Evolutionary conservation across 2,113 vertebrate species (phyloP).

Genomic region (Megaptera novaeangliae): DNA sequence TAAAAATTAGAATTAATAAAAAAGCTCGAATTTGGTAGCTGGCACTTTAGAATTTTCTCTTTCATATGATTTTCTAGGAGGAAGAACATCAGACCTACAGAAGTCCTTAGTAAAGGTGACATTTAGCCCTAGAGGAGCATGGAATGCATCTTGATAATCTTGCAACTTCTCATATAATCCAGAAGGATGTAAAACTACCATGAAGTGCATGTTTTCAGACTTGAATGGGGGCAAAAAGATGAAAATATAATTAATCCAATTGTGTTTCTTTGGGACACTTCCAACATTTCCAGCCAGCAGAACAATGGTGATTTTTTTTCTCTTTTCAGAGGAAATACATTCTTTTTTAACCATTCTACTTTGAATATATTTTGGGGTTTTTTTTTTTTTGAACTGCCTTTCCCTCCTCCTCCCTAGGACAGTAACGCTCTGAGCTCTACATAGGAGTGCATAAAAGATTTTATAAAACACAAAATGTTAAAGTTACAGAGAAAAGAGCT

Average conservation of each 20-base stretch:
- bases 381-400: background rate
- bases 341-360: constrained; percentile 33
- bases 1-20: background rate
- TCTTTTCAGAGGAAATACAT: constrained; percentile 31
- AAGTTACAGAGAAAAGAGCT: constrained; percentile 15
- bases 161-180: background rate
- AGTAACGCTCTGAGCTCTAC: constrained; percentile 3
- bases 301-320: constrained; percentile 23
- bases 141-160: background rate
- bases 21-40: background rate
- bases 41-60: background rate
- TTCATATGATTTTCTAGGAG: background rate
- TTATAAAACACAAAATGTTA: constrained; percentile 17
- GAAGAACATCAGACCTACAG: background rate
- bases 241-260: constrained; percentile 63
- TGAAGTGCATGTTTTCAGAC: background rate
- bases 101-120: background rate
- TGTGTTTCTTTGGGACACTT: constrained; percentile 39
- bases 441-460: background rate
- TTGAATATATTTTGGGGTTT: background rate
- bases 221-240: constrained; percentile 35
- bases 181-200: background rate
- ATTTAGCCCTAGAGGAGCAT: background rate
- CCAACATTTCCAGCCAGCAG: background rate
- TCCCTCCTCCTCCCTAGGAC: background rate